These are phyloP conservation scores for Conistra vaccinii DNA, from an alignment of 2,888 invertebrate genomes.

Conservation along the genomic window DNA sequence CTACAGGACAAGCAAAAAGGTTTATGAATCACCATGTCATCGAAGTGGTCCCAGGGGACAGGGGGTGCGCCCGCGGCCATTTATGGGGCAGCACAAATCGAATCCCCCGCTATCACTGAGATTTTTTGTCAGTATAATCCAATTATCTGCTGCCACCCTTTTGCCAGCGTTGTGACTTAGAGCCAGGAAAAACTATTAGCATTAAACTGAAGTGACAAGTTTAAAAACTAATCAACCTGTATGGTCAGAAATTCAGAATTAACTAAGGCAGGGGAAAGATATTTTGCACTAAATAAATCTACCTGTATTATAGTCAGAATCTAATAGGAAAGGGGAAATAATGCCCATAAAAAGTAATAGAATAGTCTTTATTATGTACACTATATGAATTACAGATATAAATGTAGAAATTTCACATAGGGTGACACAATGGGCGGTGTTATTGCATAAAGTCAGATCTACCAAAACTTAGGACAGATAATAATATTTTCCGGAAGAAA, in stretches of 20 bases:
- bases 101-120: slow-evolving; percentile 33
- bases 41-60: slow-evolving; percentile 29
- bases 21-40: slow-evolving; percentile 10
- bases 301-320: too few species aligned
- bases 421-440: too few species aligned
- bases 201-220: background rate
- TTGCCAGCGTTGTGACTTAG: background rate
- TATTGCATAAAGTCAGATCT: background rate
- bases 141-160: slow-evolving; percentile 26
- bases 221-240: background rate
- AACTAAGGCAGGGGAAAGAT: background rate
- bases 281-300: background rate
- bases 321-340: too few species aligned
- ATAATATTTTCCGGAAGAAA: background rate
- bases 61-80: slow-evolving; percentile 19
- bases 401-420: too few species aligned
- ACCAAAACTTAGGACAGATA: background rate
- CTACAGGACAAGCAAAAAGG: slow-evolving; percentile 11
- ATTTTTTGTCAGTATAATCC: slow-evolving; percentile 48
- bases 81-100: slow-evolving; percentile 39
- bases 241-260: background rate
- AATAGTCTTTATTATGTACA: too few species aligned
- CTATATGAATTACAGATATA: too few species aligned
- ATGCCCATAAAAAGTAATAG: too few species aligned
- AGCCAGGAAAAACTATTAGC: background rate